Evolutionary conservation across 2,888 invertebrate species (phyloP), one percentile per base, ranked within the genome.

Genomic region (Cryptocheilus praepositus): DNA sequence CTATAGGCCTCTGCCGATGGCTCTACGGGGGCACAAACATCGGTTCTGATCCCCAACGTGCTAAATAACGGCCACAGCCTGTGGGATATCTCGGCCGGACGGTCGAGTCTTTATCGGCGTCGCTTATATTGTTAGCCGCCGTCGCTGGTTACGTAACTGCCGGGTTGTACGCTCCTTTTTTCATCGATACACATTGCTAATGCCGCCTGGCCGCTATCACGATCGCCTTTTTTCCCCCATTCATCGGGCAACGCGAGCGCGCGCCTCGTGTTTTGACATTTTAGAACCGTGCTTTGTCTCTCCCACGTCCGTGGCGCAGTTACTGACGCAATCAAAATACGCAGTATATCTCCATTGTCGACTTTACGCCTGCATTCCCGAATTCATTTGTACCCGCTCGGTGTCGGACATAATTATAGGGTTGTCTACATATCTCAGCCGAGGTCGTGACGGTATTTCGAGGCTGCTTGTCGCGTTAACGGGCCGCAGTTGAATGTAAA

Each of bases 341-440:
- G 73, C 67, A 58, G 59, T 71, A 57, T 36, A 60, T 64, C 67
- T 64, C 49, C 66, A 76, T 75, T 73, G 73, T 73, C 64, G 60
- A 63, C 64, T 43, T 62, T 58, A 64, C 44, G 57, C 61, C 46
- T 44, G 28, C 46, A 43, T 54, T 59, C 55, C 66, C 60, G 68
- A 67, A 67, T 69, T 70, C 64, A 57, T 54, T 43, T 52, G 58
- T 53, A 52, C 52, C 18, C 49, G 59, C 49, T 15, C 21, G 53
- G 46, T 77, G 77, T 74, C 74, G 58, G 43, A 58, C 57, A 57
- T 72, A 76, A 78, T 78, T 78, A 77, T 77, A 76, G 67, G 65
- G 57, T 61, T 66, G 77, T 66, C 71, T 22, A 52, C 67, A 64
- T 71, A 71, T 67, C 58, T 73, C 63, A 57, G 22, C 11, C 64